Evolutionary conservation across 2,797 vertebrate genomes (phyloP), one percentile per base, ranked within the genome.

Genomic region (Staurois parvus): DNA sequence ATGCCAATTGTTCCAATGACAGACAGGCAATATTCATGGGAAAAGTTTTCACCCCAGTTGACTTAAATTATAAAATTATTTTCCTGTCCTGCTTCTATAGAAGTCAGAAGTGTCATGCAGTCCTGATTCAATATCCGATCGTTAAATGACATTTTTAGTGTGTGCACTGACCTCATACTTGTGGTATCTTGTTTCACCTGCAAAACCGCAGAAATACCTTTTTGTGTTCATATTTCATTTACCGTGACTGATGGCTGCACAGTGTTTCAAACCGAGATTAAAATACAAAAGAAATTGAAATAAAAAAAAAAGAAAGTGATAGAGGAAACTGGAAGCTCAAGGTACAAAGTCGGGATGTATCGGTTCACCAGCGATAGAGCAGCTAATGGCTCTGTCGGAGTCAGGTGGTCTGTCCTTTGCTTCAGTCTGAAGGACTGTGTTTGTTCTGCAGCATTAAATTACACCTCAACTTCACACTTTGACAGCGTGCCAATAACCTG

Each of bases 381-480:
- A 21, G 79, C 85, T 81, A 29, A 74, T 86, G 85, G 77, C 85
- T 56, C 26, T 56, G 34, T 68, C 59, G 85, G 80, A 86, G 80
- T 40, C 85, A 24, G 59, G 48, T 76, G 85, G 80, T 83, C 80
- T 86, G 80, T 69, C 37, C 40, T 68, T 68, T 83, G 80, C 75
- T 72, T 52, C 66, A 86, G 75, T 67, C 75, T 64, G 15, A 3
- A 77, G 74, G 80, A 80, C 85, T 83, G 67, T 68, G 67, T 82
- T 83, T 86, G 80, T 86, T 83, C 85, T 66, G 56, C 72, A 79
- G 85, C 80, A 86, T 86, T 86, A 86, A 83, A 86, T 86, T 86
- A 86, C 85, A 79, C 85, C 85, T 83, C 42, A 79, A 37, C 80
- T 86, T 83, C 80, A 86, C 85, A 78, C 85, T 83, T 32, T 78